phyloP scores from a whole-genome alignment of 23 tunicate species.

The Phallusia fumigata region DNA sequence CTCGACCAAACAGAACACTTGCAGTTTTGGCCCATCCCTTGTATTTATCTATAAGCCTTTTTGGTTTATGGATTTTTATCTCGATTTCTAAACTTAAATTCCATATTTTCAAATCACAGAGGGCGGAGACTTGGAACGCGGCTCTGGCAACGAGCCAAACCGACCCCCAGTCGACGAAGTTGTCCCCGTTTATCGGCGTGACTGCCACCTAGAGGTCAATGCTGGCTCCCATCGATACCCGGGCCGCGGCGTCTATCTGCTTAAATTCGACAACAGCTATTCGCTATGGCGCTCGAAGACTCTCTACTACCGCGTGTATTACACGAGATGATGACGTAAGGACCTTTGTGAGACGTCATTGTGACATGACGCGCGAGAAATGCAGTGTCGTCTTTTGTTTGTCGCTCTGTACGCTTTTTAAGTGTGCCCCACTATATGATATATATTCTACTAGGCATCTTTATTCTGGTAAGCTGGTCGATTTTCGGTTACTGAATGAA shows the following conservation, averaged over 20 bases:
- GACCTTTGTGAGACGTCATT: background rate
- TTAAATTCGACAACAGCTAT: conserved; percentile 97
- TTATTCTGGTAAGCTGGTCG: too few relatives aligned
- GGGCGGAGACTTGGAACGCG: conserved; percentile 59
- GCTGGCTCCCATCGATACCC: conserved; percentile 98
- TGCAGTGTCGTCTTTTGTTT: background rate
- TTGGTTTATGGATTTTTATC: too few relatives aligned
- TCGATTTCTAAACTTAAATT: too few relatives aligned
- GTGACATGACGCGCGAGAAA: background rate
- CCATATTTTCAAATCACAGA: conserved; percentile 44
- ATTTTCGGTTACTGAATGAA: too few relatives aligned
- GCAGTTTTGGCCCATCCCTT: too few relatives aligned
- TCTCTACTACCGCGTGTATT: conserved; percentile 91
- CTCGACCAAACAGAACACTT: too few relatives aligned
- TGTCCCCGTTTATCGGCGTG: conserved; percentile 90
- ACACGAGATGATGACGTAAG: conserved; percentile 71
- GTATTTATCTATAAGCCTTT: too few relatives aligned
- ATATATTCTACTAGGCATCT: too few relatives aligned
- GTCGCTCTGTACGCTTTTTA: too few relatives aligned
- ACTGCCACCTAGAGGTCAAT: conserved; percentile 84
- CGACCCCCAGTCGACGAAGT: conserved; percentile 92
- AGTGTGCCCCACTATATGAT: too few relatives aligned
- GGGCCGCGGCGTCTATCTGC: conserved; percentile 94
- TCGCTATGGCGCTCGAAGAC: conserved; percentile 98
- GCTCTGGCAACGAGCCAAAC: conserved; percentile 21